Evolutionary conservation across 2,888 invertebrate genomes (phyloP).

Genomic region (Melanchra persicariae): DNA sequence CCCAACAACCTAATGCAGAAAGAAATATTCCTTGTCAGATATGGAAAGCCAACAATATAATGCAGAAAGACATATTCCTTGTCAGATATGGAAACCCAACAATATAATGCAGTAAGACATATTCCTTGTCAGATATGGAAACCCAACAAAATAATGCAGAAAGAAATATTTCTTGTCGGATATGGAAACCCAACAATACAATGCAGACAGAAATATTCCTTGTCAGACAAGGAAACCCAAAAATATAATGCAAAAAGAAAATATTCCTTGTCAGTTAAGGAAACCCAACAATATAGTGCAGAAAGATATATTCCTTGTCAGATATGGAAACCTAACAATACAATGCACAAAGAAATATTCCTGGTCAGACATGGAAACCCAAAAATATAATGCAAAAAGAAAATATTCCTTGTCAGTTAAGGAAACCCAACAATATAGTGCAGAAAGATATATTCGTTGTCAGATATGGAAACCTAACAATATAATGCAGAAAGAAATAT

Average conservation of each 20-base stretch:
- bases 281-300: background rate
- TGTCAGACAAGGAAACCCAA: background rate
- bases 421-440: background rate
- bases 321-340: background rate
- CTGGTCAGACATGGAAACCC: background rate
- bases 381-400: background rate
- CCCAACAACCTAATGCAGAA: background rate
- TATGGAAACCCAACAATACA: background rate
- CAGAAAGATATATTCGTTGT: background rate
- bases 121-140: background rate
- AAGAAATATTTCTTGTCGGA: background rate
- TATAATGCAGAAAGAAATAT: background rate
- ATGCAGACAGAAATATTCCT: background rate
- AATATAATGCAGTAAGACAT: background rate
- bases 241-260: background rate
- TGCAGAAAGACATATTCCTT: background rate
- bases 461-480: background rate
- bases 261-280: background rate
- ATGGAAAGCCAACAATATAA: background rate
- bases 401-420: background rate
- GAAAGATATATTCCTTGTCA: background rate
- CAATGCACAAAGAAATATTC: background rate
- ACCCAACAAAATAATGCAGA: background rate
- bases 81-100: background rate
- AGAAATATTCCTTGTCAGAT: background rate